A percentile compares a stretch with the other conserved stretches of the same genome.
Conservation (phyloP, 92 coral and sea anemone genomes). For the Parazoanthus atlanticus region DNA sequence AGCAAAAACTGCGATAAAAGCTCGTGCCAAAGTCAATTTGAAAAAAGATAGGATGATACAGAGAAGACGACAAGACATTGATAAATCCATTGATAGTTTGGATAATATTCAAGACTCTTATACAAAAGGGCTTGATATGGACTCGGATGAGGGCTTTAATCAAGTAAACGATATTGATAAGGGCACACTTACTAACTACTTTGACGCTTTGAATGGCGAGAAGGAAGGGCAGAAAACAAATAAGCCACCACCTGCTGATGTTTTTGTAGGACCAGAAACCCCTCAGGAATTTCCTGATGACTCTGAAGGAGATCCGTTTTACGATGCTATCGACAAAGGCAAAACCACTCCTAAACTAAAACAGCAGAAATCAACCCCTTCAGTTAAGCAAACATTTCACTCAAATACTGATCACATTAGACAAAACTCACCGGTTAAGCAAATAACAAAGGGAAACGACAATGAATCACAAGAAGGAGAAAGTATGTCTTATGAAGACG, state of each 20-base stretch:
- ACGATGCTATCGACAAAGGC: conserved; percentile 39
- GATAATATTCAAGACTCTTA: conserved; percentile 73
- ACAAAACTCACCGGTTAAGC: not conserved
- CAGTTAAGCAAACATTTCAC: not conserved
- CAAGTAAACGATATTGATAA: conserved; percentile 70
- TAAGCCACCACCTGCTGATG: conserved; percentile 36
- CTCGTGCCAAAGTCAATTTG: conserved; percentile 7
- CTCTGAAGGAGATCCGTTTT: conserved; percentile 34
- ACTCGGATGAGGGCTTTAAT: conserved; percentile 53
- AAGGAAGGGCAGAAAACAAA: conserved; percentile 35
- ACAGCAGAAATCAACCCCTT: not conserved
- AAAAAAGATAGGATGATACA: not conserved
- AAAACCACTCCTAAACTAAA: conserved; percentile 7
- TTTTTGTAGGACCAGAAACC: conserved; percentile 32
- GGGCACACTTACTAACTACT: conserved; percentile 74
- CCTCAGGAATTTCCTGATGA: conserved; percentile 20
- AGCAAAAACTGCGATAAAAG: not conserved
- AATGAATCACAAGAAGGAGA: not conserved
- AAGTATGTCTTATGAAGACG: conserved; percentile 6
- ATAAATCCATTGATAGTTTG: conserved; percentile 49
- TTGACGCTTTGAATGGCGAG: conserved; percentile 78
- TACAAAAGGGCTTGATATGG: conserved; percentile 58
- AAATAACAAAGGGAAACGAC: not conserved
- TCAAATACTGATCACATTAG: not conserved
- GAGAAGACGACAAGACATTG: conserved; percentile 61